Evolutionary conservation across 2,113 vertebrate genomes (phyloP), one percentile per base, ranked within the genome.

Genomic region (Psilopsiagon aymara): DNA sequence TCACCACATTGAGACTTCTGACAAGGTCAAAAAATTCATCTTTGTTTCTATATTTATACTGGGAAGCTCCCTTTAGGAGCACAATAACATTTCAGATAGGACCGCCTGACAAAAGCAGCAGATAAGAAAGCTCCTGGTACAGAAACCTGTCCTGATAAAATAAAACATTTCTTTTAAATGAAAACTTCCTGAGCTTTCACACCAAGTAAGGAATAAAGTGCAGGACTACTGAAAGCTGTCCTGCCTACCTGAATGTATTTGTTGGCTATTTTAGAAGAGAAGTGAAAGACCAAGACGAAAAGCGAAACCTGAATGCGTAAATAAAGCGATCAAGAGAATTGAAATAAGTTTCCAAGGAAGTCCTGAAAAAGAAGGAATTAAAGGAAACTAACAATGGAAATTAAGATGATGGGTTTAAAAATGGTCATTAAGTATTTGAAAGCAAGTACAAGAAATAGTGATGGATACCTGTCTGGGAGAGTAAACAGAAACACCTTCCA

Each of bases 21-120:
- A 92, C 88, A 94, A 83, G 93, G 87, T 91, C 81, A 92, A 91
- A 62, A 78, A 91, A 95, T 92, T 84, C 4, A 73, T 95, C 84
- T 79, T 91, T 60, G 57, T 89, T 89, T 91, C 91, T 91, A 73
- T 87, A 82, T 95, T 95, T 95, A 3, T 82, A 74, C 25, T 51
- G 60, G 82, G 84, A 89, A 95, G 82, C 28, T 95, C 44, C 62
- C 44, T 79, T 51, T 27, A 64, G 37, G n/a, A 76, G 74, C 44
- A 41, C 3, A 2, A 66, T 15, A 89, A 49, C 66, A 33, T 69
- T 84, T 69, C 59, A 85, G 37, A 57, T 39, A 44, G 15, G 66
- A 76, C 23, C 59, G 76, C 52, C 44, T 37, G 53, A 83, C 25
- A 47, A 62, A 66, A 85, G 27, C 62, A 73, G 44, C 17, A 84